Base-by-base conservation (phyloP, 1,140 invertebrate genomes). In the Cydia strobilella region DNA sequence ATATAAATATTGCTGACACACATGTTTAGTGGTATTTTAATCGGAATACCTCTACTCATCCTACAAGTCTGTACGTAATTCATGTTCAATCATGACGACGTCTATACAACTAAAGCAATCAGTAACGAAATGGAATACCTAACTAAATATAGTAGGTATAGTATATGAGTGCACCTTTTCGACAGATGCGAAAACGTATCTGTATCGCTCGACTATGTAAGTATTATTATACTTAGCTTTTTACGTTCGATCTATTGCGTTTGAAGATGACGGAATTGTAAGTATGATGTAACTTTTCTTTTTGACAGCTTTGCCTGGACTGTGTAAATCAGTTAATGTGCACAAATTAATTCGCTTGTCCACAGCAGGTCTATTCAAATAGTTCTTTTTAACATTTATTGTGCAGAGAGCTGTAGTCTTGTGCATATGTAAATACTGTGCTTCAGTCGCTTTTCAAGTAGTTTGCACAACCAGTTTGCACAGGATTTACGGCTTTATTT, bases 381-480 rank as follows among this genome's bases (percentile, higher is more conserved):
- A 12, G 20, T 23, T 23, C 6, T 59, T 59, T 23, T 45, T 45
- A 45, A 45, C 35, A 18, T 18, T 54, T 59, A 59, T 59, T 59
- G 18, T 59, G 54, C 54, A 20, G n/a, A n/a, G n/a, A n/a, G 9
- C 20, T 23, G 54, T 23, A 59, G 20, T 59, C 20, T 59, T 59
- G 20, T 23, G 20, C 9, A 59, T n/a, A 59, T 23, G 20, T 59
- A 59, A 59, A 59, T 31, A 31, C 0, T 20, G 9, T 23, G 20
- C 54, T 59, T 23, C 10, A 9, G 18, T 59, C 18, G 54, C 54
- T 59, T 59, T 59, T 59, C 20, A 59, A 59, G 54, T 20, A 23
- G 54, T 59, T 59, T 59, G 51, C 51, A 59, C 51, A 59, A 59
- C 51, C 51, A 59, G 51, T 59, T 59, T 59, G 18, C 54, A 23